Percentiles rank a stretch among this genome's conserved stretches.
These are phyloP conservation scores for Zosterops hypoxanthus DNA, from an alignment of 2,113 vertebrate species.

Conservation along the genomic window DNA sequence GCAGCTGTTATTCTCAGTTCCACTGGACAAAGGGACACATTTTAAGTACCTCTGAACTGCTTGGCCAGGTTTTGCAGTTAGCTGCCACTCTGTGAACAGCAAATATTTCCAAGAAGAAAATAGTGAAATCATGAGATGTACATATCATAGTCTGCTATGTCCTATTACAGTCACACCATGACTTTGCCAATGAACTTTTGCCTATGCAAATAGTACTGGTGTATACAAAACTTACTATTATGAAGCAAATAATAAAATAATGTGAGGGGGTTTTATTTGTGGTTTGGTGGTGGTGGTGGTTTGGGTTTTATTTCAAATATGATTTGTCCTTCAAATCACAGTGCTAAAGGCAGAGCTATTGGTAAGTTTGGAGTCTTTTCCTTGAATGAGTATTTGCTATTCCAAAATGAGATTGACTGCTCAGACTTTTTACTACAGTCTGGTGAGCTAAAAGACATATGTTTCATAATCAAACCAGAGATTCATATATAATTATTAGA, in stretches of 20 bases:
- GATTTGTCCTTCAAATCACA: background rate
- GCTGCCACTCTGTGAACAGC: background rate
- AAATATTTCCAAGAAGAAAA: background rate
- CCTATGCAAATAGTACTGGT: background rate
- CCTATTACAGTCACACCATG: rapidly evolving
- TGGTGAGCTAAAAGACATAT: background rate
- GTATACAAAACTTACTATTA: background rate
- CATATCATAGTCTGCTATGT: background rate
- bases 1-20: background rate
- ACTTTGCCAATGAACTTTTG: background rate
- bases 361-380: background rate
- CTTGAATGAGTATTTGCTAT: background rate
- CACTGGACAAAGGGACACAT: background rate
- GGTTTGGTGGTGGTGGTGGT: background rate
- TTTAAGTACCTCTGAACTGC: background rate
- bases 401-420: slow-evolving; percentile 9
- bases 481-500: slow-evolving; percentile 10
- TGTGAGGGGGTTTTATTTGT: background rate
- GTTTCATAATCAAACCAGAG: slow-evolving; percentile 7
- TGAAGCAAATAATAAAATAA: background rate
- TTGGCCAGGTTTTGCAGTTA: background rate
- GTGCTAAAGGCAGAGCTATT: rapidly evolving
- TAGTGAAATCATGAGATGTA: background rate
- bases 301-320: background rate
- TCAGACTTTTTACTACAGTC: background rate